Evolutionary conservation across 2,797 vertebrate genomes (phyloP).

Genomic region (Syngnathus acus): DNA sequence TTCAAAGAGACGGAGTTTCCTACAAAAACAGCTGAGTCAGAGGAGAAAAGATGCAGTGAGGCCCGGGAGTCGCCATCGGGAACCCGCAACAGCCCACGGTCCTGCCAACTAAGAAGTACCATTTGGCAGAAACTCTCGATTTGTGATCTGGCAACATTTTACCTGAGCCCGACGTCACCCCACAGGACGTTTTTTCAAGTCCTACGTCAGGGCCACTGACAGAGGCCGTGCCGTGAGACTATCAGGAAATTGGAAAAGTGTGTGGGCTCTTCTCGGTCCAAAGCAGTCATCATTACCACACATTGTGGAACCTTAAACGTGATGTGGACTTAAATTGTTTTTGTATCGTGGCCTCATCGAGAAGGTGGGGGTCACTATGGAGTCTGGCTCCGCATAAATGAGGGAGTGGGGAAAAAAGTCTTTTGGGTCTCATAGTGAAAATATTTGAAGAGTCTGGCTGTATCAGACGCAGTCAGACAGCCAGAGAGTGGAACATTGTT

Average conservation of each 20-base stretch:
- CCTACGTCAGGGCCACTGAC: conserved; percentile 40
- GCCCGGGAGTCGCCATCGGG: conserved; percentile 55
- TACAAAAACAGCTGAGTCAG: conserved; percentile 79
- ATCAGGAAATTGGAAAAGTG: conserved; percentile 37
- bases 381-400: conserved; percentile 12
- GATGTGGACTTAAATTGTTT: conserved; percentile 2
- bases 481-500: conserved; percentile 41
- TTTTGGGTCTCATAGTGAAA: conserved; percentile 26
- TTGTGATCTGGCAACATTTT: conserved; percentile 59
- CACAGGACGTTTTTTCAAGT: conserved; percentile 37
- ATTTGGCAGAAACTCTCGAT: conserved; percentile 25
- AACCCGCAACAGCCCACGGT: conserved; percentile 37
- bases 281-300: conserved; percentile 27
- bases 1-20: conserved; percentile 77
- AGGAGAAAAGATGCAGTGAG: conserved; percentile 49
- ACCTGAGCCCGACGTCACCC: conserved; percentile 52
- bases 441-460: conserved; percentile 27
- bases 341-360: conserved; percentile 11
- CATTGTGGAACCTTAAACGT: conserved; percentile 11
- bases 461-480: conserved; percentile 25
- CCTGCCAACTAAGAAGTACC: conserved; percentile 47
- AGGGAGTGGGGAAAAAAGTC: conserved; percentile 4
- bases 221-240: conserved; percentile 33
- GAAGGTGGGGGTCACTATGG: conserved; percentile 3
- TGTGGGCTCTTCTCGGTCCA: conserved; percentile 18